Evolutionary conservation across 2,113 vertebrate species (phyloP).

Genomic region (Columbina picui): DNA sequence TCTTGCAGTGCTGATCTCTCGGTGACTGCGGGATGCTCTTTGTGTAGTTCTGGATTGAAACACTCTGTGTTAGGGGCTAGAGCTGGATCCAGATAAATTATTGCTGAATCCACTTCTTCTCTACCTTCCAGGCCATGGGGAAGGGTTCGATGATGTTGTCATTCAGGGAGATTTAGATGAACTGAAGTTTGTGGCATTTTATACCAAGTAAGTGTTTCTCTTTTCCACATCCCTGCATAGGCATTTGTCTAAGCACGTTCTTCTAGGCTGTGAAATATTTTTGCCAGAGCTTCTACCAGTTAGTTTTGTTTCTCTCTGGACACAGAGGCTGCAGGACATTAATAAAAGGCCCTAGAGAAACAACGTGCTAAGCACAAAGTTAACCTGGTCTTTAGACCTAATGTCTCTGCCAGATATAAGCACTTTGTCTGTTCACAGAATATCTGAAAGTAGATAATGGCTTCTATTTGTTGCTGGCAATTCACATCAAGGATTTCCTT

Average conservation of each 20-base stretch:
- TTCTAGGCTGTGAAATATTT: neutral
- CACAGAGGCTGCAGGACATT: neutral
- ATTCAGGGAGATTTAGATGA: constrained; percentile 97
- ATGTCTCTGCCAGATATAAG: neutral
- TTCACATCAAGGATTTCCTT: neutral
- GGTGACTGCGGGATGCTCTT: neutral
- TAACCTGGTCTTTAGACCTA: neutral
- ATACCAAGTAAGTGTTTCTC: constrained; percentile 87
- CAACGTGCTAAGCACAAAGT: neutral
- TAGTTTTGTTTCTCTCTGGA: neutral
- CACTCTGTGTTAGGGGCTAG: neutral
- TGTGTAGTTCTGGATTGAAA: neutral
- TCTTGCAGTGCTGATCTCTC: neutral
- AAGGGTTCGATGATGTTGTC: constrained; percentile 96
- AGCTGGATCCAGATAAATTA: neutral
- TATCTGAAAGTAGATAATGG: neutral
- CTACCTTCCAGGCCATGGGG: constrained; percentile 86
- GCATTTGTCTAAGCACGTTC: neutral
- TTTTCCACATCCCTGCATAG: neutral
- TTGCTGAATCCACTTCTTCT: neutral
- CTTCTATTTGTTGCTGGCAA: neutral
- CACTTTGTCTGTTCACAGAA: neutral
- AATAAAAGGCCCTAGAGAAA: neutral
- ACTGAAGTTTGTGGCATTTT: constrained; percentile 96
- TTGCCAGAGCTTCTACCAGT: neutral